These are phyloP conservation scores for Ditula angustiorana DNA, from an alignment of 2,888 invertebrate genomes.

Conservation along the genomic window DNA sequence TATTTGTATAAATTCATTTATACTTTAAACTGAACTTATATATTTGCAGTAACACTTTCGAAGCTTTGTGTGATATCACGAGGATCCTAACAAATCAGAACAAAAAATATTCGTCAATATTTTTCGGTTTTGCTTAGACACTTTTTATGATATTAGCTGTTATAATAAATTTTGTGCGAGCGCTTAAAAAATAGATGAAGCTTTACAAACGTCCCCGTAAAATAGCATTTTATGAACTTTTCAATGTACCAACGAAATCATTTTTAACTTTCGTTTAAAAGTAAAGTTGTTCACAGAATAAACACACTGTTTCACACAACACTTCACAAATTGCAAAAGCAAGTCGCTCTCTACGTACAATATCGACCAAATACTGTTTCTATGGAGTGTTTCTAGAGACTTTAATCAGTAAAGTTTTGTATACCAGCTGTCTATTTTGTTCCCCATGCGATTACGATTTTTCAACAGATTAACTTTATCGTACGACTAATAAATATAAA, in stretches of 20 bases:
- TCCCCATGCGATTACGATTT: not conserved
- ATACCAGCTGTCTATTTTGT: not conserved
- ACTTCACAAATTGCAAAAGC: not conserved
- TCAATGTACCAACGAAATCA: slow-evolving; percentile 23
- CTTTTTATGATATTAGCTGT: too few species aligned
- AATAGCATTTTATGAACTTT: slow-evolving; percentile 18
- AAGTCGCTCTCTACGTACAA: not conserved
- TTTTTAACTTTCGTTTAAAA: slow-evolving; percentile 21
- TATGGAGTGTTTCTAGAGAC: slow-evolving; percentile 11
- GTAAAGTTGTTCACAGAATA: slow-evolving; percentile 17
- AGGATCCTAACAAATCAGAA: too few species aligned
- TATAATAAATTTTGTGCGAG: not conserved
- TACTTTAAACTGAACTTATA: too few species aligned
- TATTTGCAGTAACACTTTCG: too few species aligned
- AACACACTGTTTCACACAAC: slow-evolving; percentile 16
- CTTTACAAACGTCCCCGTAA: slow-evolving; percentile 8
- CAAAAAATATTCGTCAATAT: too few species aligned
- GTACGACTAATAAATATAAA: not conserved
- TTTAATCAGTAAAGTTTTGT: not conserved
- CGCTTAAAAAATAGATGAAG: slow-evolving; percentile 10
- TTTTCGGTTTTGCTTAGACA: too few species aligned
- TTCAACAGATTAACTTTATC: not conserved
- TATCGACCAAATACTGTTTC: slow-evolving; percentile 25
- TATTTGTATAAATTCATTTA: too few species aligned
- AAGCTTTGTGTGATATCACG: too few species aligned